A percentile compares a stretch with the other conserved stretches of the same genome.
phyloP scores from a whole-genome alignment of 2,113 vertebrate genomes.

The Thermophis baileyi region DNA sequence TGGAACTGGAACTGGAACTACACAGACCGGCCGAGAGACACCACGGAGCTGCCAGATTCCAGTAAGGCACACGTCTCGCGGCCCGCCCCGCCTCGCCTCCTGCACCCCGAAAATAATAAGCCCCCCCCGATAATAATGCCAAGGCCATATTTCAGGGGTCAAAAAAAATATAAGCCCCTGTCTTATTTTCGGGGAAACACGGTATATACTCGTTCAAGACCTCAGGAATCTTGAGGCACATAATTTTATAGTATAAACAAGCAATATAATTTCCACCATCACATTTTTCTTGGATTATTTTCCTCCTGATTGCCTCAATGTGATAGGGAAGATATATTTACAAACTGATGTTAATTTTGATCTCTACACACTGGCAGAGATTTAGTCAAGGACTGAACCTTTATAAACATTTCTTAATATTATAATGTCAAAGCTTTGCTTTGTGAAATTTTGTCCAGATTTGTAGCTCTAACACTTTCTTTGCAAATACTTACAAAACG shows the following conservation, averaged over 20 bases:
- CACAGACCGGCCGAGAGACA: too few relatives aligned
- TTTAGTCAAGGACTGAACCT: neutral
- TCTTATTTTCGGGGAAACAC: too few relatives aligned
- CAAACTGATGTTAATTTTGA: neutral
- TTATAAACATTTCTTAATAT: neutral
- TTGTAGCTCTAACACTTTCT: neutral
- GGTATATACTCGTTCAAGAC: neutral
- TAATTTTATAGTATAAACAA: neutral
- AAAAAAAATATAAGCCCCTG: too few relatives aligned
- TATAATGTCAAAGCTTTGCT: neutral
- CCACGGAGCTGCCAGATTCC: too few relatives aligned
- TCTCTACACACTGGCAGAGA: neutral
- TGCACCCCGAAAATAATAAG: too few relatives aligned
- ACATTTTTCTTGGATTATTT: neutral
- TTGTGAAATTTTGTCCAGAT: neutral
- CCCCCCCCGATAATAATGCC: too few relatives aligned
- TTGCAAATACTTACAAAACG: slow-evolving; percentile 84
- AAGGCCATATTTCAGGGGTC: too few relatives aligned
- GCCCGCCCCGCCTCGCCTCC: too few relatives aligned
- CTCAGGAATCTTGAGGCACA: neutral
- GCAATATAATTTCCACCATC: neutral
- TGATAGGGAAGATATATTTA: neutral
- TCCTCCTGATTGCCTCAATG: neutral
- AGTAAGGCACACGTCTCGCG: too few relatives aligned
- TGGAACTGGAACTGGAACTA: too few relatives aligned